Base-by-base conservation (phyloP, 2,888 invertebrate genomes). In the Pheosia gnoma region DNA sequence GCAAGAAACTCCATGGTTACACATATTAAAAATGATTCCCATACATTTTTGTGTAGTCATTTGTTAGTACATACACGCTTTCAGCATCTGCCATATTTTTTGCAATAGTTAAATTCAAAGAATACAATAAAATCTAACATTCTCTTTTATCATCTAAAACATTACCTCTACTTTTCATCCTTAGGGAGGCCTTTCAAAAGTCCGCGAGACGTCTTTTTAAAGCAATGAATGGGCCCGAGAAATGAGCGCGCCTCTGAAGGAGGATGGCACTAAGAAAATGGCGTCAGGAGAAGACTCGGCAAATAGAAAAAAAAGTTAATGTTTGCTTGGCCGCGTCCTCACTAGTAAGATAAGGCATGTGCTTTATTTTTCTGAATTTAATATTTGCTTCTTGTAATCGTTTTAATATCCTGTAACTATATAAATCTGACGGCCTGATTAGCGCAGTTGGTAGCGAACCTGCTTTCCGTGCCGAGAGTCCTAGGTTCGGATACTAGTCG, bases 181-280 rank as follows among this genome's bases (percentile, higher is more conserved):
- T 81, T 78, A 75, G 73, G 75, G 62, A 60, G 61, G 69, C 37
- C 37, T 37, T 53, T 63, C 69, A 67, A 66, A 78, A 69, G 70
- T 72, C 74, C 64, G 61, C 70, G 72, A 68, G 67, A 74, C 72
- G 70, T 75, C 77, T 79, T 82, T 83, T 79, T 74, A 83, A 75
- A 76, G 79, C 78, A 66, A 80, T 84, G 74, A 84, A 71, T 76
- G 67, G 63, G 76, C 73, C 75, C 67, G 75, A 75, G 80, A 80
- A 82, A 84, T 82, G 83, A 81, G 78, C 75, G 75, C 79, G 77
- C 79, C 81, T 83, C 78, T 80, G 78, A 79, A 74, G 72, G 77
- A 74, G 67, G 71, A 52, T 64, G 66, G 9, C 53, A 37, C 75
- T 77, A 73, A 78, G 62, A 77, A 78, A 74, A 60, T 60, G 53